A percentile compares a stretch with the other conserved stretches of the same genome.
Evolutionary conservation across 2,888 invertebrate genomes (phyloP).

Genomic region (Punctoribates punctum): DNA sequence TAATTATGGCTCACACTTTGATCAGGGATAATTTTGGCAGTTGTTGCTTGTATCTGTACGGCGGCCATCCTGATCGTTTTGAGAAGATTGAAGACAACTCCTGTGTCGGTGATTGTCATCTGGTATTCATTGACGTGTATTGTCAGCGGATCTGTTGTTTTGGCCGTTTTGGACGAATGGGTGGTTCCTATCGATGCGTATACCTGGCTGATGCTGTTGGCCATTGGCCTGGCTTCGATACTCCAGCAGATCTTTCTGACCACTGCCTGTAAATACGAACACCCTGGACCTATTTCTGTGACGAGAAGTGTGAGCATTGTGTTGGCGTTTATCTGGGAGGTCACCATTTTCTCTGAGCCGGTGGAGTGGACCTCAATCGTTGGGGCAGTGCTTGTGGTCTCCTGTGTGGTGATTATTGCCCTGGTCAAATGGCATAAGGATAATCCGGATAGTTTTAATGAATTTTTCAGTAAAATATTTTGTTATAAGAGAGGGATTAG

Average conservation of each 20-base stretch:
- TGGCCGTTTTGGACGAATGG: constrained; percentile 20
- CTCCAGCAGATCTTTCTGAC: constrained; percentile 81
- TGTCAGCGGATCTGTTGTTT: constrained; percentile 7
- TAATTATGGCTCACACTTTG: no score
- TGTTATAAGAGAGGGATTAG: no score
- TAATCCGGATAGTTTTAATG: constrained; percentile 31
- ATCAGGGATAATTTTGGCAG: constrained; percentile 1
- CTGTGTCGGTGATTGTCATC: constrained; percentile 35
- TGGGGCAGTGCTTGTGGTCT: constrained; percentile 35
- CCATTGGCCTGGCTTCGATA: constrained; percentile 76
- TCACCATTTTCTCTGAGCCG: constrained; percentile 30
- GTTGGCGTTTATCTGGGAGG: constrained; percentile 84
- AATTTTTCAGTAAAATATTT: no score
- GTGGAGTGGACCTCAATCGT: constrained; percentile 40
- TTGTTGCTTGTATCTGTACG: constrained; percentile 19
- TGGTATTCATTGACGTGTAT: constrained; percentile 33
- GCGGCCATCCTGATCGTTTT: constrained; percentile 26
- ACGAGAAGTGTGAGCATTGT: constrained; percentile 85
- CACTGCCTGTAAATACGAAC: constrained; percentile 80
- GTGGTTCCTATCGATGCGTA: background rate
- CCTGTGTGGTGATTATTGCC: constrained; percentile 36
- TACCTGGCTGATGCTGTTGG: constrained; percentile 13
- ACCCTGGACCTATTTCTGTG: constrained; percentile 85
- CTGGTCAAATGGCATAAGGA: constrained; percentile 37
- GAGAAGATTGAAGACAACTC: constrained; percentile 40